A percentile compares a stretch with the other conserved stretches of the same genome.
phyloP scores from a whole-genome alignment of 2,888 invertebrate genomes.

The Julus scandinavius region DNA sequence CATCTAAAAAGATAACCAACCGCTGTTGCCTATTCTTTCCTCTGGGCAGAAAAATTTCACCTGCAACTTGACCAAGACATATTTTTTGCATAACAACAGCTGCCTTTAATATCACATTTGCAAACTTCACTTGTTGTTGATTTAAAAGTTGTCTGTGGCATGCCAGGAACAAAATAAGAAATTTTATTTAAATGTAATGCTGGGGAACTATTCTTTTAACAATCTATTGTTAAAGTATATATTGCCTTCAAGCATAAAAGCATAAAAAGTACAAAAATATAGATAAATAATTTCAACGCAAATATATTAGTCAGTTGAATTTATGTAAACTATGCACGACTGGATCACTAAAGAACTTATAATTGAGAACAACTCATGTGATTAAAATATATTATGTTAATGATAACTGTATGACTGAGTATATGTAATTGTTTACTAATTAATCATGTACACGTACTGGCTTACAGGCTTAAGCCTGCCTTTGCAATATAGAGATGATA shows the following conservation, averaged over 20 bases:
- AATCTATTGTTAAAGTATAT: background rate
- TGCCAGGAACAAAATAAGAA: background rate
- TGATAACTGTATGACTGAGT: background rate
- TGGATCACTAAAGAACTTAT: background rate
- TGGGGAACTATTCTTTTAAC: background rate
- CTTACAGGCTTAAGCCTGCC: no score
- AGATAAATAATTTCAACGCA: background rate
- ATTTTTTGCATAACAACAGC: background rate
- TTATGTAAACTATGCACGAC: background rate
- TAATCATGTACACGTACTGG: no score
- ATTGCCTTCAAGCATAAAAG: background rate
- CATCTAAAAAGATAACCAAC: background rate
- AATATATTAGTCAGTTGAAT: background rate
- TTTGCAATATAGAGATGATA: no score
- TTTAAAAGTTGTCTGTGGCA: background rate
- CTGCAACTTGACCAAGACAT: background rate
- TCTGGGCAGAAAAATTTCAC: background rate
- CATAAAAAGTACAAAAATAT: background rate
- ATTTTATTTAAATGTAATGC: background rate
- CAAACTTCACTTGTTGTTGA: background rate
- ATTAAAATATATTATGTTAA: slow-evolving; percentile 11
- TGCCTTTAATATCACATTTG: background rate
- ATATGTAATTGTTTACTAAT: no score
- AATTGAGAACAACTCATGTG: background rate
- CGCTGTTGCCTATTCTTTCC: background rate